phyloP scores from a whole-genome alignment of 2,797 vertebrate genomes.

The Diceros bicornis region DNA sequence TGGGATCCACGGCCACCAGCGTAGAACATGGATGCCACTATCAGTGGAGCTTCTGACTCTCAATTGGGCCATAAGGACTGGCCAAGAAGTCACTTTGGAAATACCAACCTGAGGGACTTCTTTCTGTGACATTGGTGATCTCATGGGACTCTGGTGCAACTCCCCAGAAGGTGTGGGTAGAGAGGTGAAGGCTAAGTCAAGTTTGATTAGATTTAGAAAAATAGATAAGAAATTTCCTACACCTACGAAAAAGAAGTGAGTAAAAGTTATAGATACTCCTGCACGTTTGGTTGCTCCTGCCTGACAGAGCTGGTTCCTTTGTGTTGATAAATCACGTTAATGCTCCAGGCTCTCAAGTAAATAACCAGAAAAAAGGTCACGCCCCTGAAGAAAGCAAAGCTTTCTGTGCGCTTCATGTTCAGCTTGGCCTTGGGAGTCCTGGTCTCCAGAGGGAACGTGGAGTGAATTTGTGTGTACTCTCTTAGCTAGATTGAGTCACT shows the following conservation, averaged over 20 bases:
- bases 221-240: not conserved
- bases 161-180: not conserved
- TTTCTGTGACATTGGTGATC: not conserved
- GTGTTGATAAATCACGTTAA: not conserved
- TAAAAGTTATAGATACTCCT: accelerated
- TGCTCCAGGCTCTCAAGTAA: not conserved
- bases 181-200: not conserved
- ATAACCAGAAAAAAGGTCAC: not conserved
- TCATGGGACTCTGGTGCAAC: not conserved
- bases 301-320: not conserved
- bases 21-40: not conserved
- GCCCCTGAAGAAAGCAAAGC: not conserved
- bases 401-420: not conserved
- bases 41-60: not conserved
- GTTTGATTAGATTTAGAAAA: slow-evolving; percentile 49
- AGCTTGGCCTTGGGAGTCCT: not conserved
- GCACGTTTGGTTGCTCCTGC: not conserved
- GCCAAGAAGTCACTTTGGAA: not conserved
- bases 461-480: too few relatives aligned
- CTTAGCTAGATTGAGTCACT: not conserved
- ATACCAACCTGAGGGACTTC: not conserved
- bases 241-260: not conserved
- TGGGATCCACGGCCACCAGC: not conserved
- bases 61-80: not conserved
- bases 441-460: not conserved